Base-by-base conservation (phyloP, 2,797 vertebrate genomes). In the Danio kyathit region DNA sequence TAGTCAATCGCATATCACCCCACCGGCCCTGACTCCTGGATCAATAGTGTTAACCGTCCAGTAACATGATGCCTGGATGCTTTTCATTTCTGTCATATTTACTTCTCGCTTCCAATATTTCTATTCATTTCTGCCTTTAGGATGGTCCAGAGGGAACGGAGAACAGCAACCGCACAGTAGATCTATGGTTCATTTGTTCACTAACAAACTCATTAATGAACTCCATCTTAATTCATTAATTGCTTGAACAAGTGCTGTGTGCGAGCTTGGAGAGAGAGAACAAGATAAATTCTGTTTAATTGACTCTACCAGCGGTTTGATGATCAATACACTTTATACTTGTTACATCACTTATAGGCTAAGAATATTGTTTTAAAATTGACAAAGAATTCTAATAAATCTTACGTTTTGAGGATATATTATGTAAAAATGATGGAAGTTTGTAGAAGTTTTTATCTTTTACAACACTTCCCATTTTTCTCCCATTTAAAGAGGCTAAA, bases 41-140 rank as follows among this genome's bases (percentile, higher is more conserved):
- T 80, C 77, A 63, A 73, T 80, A 56, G 59, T 44, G 49, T 63
- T 54, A 64, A 79, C 67, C 6, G 17, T 71, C 13, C 38, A 19
- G 48, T 52, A 72, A 63, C 59, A 8, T 65, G 59, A 80, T 71
- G 57, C 41, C 48, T 65, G 6, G 13, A 44, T 21, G 7, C 56
- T 49, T 64, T 73, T 73, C 40, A 65, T 65, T 80, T 80, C 59
- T 72, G 69, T 72, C 59, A 72, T 80, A 52, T 79, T 70, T 21
- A 61, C 7, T 72, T 64, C 14, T 64, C 13, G 44, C 17, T 0
- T 7, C 10, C 54, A 46, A 49, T 40, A 64, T 63, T 38, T 73
- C 19, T 21, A 64, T 80, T 19, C 40, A 10, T 10, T 56, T 56
- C 19, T 29, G 38, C 44, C 46, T 71, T 5, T 21, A 7, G 44